A percentile compares a stretch with the other conserved stretches of the same genome.
These are phyloP conservation scores for Pandemis corylana DNA, from an alignment of 2,888 invertebrate genomes.

Conservation along the genomic window DNA sequence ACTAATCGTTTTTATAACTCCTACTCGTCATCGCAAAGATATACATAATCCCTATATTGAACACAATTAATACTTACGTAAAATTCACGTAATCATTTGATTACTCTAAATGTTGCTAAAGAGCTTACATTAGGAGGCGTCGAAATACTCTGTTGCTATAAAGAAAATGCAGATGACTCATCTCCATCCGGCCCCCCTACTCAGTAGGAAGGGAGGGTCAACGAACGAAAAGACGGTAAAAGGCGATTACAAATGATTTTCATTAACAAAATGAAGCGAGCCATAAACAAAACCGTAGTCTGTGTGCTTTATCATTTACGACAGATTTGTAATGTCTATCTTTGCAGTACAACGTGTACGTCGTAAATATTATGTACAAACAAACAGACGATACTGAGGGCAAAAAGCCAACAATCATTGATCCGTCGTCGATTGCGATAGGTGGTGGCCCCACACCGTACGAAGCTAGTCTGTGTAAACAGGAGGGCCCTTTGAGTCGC, in stretches of 20 bases:
- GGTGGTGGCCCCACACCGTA: slow-evolving; percentile 33
- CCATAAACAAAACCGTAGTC: slow-evolving; percentile 28
- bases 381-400: slow-evolving; percentile 31
- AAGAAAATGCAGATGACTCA: slow-evolving; percentile 34
- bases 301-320: slow-evolving; percentile 26
- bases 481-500: slow-evolving; percentile 56
- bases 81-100: slow-evolving; percentile 14
- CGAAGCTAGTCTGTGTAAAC: slow-evolving; percentile 52
- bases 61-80: slow-evolving; percentile 1
- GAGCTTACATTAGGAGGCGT: slow-evolving; percentile 12
- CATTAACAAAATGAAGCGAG: slow-evolving; percentile 25
- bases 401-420: slow-evolving; percentile 42
- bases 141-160: slow-evolving; percentile 15
- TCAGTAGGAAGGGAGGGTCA: slow-evolving; percentile 3
- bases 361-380: slow-evolving; percentile 39
- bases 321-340: slow-evolving; percentile 32
- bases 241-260: slow-evolving; percentile 34
- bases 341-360: slow-evolving; percentile 26
- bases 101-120: slow-evolving; percentile 12
- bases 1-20: slow-evolving; percentile 10
- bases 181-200: slow-evolving; percentile 12
- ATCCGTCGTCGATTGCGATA: slow-evolving; percentile 43
- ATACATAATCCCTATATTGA: slow-evolving; percentile 7
- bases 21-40: slow-evolving; percentile 3
- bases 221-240: slow-evolving; percentile 14